Percentiles rank a stretch among this genome's conserved stretches.
Evolutionary conservation across 1,140 invertebrate species (phyloP).

Genomic region (Heliconius nattereri): DNA sequence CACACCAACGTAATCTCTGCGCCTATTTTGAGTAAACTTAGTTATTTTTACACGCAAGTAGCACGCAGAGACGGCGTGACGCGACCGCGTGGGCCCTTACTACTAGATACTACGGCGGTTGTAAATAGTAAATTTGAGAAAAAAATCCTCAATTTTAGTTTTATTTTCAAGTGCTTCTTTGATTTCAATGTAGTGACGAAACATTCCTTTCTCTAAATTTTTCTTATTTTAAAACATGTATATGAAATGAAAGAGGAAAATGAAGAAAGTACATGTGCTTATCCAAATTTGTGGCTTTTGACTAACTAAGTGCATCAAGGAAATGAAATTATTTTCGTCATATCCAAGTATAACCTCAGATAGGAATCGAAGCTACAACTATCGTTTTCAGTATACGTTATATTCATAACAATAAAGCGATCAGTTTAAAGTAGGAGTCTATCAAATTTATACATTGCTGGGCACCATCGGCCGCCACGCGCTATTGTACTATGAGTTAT

Average conservation of each 20-base stretch:
- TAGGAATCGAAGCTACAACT: no score
- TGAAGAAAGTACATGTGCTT: no score
- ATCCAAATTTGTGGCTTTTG: no score
- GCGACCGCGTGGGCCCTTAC: conserved; percentile 16
- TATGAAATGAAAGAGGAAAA: no score
- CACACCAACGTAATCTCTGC: not conserved
- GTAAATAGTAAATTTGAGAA: not conserved
- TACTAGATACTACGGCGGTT: not conserved
- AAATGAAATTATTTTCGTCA: no score
- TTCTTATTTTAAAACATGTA: no score
- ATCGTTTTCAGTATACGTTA: no score
- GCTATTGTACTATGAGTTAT: not conserved
- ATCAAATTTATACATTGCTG: not conserved
- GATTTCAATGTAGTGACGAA: no score
- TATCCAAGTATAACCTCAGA: no score
- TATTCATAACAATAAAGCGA: not conserved
- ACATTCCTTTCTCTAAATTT: no score
- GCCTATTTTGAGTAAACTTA: not conserved
- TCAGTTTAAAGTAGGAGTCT: not conserved
- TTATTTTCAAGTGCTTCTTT: no score
- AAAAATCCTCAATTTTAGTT: not conserved
- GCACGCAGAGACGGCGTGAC: conserved; percentile 31
- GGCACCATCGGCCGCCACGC: not conserved
- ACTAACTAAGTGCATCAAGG: no score
- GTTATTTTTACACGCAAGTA: conserved; percentile 8